A percentile compares a stretch with the other conserved stretches of the same genome.
Conservation (phyloP, 2,113 vertebrate genomes). For the Fregetta grallaria region DNA sequence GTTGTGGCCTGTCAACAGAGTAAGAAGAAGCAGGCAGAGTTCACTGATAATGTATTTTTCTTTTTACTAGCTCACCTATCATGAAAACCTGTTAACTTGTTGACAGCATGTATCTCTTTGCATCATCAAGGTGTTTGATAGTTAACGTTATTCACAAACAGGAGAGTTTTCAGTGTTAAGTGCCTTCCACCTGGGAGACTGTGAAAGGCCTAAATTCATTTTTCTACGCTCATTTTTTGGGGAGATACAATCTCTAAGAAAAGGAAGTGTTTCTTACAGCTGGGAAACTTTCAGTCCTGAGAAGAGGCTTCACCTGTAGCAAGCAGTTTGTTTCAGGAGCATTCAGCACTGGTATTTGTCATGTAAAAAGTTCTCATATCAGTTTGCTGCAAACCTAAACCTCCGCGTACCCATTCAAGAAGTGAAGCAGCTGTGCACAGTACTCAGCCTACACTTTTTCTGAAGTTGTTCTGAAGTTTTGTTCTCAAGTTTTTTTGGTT, state of each 20-base stretch:
- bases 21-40: not conserved
- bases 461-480: not conserved
- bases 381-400: not conserved
- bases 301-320: not conserved
- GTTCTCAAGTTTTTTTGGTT: not conserved
- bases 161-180: not conserved
- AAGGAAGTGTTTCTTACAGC: not conserved
- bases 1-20: not conserved
- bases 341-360: not conserved
- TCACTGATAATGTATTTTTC: not conserved
- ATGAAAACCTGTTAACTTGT: not conserved
- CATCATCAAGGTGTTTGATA: not conserved
- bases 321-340: not conserved
- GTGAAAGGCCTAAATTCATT: not conserved
- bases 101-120: not conserved
- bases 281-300: not conserved
- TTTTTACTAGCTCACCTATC: not conserved
- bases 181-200: not conserved
- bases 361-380: not conserved
- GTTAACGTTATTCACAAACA: not conserved
- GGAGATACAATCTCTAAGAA: not conserved
- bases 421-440: not conserved
- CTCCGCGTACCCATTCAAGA: not conserved
- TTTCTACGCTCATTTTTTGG: not conserved
- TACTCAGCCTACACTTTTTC: not conserved